Evolutionary conservation across 2,113 vertebrate species (phyloP).

Genomic region (Alethe castanea): DNA sequence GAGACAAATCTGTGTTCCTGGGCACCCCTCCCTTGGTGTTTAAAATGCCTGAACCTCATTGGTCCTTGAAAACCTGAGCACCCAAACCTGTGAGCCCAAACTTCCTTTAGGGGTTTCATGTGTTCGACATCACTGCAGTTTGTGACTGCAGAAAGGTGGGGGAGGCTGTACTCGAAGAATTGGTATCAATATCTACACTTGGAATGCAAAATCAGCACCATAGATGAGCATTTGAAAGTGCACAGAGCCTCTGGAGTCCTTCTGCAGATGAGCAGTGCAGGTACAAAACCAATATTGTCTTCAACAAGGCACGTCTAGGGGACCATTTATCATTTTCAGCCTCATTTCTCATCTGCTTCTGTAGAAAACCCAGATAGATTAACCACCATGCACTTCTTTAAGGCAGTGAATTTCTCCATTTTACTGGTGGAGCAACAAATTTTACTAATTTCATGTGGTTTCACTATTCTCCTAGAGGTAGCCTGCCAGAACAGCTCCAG

Average conservation of each 20-base stretch:
- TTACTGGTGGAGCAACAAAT: neutral
- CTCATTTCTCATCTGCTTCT: neutral
- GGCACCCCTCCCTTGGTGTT: accelerated
- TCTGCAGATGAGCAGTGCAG: neutral
- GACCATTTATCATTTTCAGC: neutral
- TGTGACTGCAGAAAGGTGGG: neutral
- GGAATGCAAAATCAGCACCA: neutral
- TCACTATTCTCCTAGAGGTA: neutral
- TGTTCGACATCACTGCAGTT: accelerated
- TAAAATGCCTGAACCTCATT: neutral
- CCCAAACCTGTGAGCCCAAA: neutral
- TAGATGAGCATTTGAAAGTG: neutral
- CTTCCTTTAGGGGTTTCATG: neutral
- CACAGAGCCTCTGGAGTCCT: neutral
- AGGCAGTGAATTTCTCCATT: neutral
- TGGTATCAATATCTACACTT: neutral
- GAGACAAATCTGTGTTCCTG: neutral
- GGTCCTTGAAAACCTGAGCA: neutral
- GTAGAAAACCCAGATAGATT: neutral
- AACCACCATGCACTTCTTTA: neutral
- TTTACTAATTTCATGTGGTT: neutral
- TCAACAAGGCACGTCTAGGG: accelerated
- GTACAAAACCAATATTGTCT: neutral
- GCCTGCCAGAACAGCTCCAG: neutral
- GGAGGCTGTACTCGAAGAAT: accelerated